These are phyloP conservation scores for Apostichopus parvimensis DNA, from an alignment of 35 echinoderm and acorn worm species.

Conservation along the genomic window DNA sequence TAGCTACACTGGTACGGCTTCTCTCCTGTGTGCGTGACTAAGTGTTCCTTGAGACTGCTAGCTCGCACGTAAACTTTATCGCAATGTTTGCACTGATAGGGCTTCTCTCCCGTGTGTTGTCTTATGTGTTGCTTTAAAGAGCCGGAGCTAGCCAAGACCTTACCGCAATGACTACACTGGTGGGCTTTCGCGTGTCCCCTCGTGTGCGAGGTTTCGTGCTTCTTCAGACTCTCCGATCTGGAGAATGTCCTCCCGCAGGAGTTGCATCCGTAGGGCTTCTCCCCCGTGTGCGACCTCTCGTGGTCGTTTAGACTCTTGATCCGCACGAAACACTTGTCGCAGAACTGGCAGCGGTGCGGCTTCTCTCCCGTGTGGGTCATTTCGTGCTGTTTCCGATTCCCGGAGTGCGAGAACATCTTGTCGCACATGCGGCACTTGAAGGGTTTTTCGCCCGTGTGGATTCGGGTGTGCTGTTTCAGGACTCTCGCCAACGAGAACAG, in stretches of 20 bases:
- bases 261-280: neutral
- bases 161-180: neutral
- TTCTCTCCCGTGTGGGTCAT: neutral
- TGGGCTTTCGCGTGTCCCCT: too few relatives aligned
- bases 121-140: conserved; percentile 32
- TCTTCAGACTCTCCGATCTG: too few relatives aligned
- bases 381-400: neutral
- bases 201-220: too few relatives aligned
- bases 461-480: neutral
- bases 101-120: conserved; percentile 77
- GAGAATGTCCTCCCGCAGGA: too few relatives aligned
- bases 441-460: neutral
- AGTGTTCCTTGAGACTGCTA: neutral
- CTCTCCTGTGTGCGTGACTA: neutral
- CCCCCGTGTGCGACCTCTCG: neutral
- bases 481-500: neutral
- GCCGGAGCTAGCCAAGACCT: neutral
- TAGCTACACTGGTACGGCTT: neutral
- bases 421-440: neutral
- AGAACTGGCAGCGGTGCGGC: neutral
- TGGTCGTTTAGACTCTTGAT: neutral
- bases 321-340: neutral
- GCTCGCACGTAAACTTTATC: neutral
- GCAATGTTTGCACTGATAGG: conserved; percentile 36
- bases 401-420: neutral